Conservation (phyloP, 2,888 invertebrate species). For the Epiblema foenella region DNA sequence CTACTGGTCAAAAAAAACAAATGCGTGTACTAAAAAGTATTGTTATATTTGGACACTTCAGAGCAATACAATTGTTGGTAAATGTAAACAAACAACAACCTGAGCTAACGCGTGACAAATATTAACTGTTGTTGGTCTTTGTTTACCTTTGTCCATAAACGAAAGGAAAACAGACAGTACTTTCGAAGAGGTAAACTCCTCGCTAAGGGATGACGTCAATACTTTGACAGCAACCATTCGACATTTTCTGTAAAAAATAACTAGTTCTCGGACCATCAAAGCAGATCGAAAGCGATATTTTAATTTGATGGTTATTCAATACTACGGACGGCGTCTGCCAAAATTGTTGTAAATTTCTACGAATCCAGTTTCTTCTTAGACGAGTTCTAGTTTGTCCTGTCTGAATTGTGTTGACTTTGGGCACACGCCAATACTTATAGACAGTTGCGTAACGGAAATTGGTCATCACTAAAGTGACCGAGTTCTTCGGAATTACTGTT, state of each 20-base stretch:
- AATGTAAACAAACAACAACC: constrained; percentile 8
- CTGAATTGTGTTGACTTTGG: constrained; percentile 52
- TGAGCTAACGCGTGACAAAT: not conserved
- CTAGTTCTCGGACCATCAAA: constrained; percentile 26
- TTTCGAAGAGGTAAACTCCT: not conserved
- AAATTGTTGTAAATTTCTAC: constrained; percentile 44
- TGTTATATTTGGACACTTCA: not conserved
- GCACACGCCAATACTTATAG: constrained; percentile 52
- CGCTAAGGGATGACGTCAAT: not conserved
- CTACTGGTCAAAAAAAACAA: not conserved
- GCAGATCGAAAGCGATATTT: constrained; percentile 42
- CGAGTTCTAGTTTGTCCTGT: constrained; percentile 44
- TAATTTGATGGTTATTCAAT: constrained; percentile 48
- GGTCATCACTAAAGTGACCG: constrained; percentile 29
- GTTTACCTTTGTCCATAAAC: not conserved
- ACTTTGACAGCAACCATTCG: not conserved
- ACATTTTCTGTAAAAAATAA: not conserved
- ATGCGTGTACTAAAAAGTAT: not conserved
- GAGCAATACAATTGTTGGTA: not conserved
- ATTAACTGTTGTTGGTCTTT: not conserved
- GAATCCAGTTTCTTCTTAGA: constrained; percentile 48
- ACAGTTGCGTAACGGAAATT: constrained; percentile 43
- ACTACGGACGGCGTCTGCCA: constrained; percentile 46
- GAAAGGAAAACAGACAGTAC: not conserved
- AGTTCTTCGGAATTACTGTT: constrained; percentile 29